Evolutionary conservation across 2,797 vertebrate genomes (phyloP).

Genomic region (Toxotes lorentzi): DNA sequence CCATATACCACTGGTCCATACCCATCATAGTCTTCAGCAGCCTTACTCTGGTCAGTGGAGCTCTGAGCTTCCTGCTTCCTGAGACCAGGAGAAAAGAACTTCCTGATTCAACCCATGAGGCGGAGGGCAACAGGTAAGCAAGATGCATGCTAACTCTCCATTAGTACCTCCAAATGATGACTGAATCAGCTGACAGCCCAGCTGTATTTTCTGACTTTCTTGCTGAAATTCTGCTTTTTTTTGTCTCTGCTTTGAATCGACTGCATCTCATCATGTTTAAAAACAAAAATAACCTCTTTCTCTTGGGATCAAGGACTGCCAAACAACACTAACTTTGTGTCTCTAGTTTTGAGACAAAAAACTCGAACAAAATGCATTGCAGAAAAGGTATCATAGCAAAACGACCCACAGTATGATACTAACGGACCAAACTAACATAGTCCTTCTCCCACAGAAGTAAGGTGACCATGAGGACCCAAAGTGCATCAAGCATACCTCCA

Average conservation of each 20-base stretch:
- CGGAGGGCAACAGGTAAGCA: constrained; percentile 42
- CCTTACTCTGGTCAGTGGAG: constrained; percentile 69
- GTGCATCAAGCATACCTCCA: not conserved
- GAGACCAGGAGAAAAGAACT: constrained; percentile 83
- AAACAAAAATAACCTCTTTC: not conserved
- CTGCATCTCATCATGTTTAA: not conserved
- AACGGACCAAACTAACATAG: no score
- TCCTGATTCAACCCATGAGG: constrained; percentile 71
- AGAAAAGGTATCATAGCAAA: no score
- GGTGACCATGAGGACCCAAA: not conserved
- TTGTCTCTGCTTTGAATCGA: no score
- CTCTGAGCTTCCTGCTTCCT: constrained; percentile 83
- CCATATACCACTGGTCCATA: constrained; percentile 70
- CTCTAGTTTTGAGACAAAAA: not conserved
- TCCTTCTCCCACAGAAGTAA: constrained; percentile 30
- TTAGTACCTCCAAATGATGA: constrained; percentile 17
- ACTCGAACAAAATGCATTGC: no score
- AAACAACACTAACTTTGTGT: not conserved
- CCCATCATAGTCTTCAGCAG: constrained; percentile 82
- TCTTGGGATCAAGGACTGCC: no score
- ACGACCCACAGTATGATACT: no score
- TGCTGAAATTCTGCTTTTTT: no score
- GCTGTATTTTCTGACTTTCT: no score
- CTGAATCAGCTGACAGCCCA: not conserved
- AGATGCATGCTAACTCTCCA: constrained; percentile 27